phyloP scores from a whole-genome alignment of 2,797 vertebrate species.

The Calcarius lapponicus region DNA sequence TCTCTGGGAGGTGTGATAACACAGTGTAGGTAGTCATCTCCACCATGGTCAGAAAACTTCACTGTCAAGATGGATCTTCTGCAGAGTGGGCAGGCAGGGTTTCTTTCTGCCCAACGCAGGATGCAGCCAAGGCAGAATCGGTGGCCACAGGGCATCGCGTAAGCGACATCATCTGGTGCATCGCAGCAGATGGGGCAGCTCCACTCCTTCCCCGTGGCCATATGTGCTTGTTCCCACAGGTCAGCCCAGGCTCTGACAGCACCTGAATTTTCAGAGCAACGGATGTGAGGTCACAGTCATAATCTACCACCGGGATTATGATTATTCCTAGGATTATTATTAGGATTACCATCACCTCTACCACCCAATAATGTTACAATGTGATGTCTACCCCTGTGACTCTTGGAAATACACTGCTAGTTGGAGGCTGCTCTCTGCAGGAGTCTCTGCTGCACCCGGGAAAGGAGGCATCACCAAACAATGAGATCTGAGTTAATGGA shows the following conservation, averaged over 20 bases:
- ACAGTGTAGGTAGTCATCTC: not conserved
- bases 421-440: not conserved
- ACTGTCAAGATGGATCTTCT: not conserved
- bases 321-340: not conserved
- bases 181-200: not conserved
- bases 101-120: not conserved
- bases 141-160: not conserved
- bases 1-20: not conserved
- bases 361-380: not conserved
- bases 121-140: not conserved
- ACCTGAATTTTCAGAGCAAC: not conserved
- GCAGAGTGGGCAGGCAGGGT: not conserved
- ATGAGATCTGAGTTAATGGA: not conserved
- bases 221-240: not conserved
- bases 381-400: not conserved
- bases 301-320: not conserved
- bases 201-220: not conserved
- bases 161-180: not conserved
- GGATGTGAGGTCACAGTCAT: not conserved
- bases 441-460: not conserved
- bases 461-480: not conserved
- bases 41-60: not conserved
- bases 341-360: not conserved
- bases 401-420: not conserved
- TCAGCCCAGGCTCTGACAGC: not conserved